phyloP scores from a whole-genome alignment of 2,113 vertebrate genomes.

The Trachemys scripta region DNA sequence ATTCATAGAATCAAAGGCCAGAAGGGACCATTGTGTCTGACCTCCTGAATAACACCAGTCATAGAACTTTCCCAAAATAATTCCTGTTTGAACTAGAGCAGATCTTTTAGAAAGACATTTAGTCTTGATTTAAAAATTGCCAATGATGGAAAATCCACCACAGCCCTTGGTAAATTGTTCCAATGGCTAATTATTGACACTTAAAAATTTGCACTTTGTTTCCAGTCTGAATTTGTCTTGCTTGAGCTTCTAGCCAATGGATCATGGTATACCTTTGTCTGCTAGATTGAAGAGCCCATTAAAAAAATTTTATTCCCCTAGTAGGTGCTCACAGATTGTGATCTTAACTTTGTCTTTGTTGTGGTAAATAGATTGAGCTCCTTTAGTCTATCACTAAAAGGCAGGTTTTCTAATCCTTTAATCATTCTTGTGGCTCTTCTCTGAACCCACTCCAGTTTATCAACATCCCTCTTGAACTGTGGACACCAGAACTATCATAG shows the following conservation, averaged over 20 bases:
- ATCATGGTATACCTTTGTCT: no score
- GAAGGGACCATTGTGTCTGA: neutral
- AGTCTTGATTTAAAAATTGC: neutral
- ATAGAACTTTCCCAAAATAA: neutral
- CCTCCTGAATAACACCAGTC: neutral
- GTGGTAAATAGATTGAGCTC: no score
- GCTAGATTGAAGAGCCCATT: no score
- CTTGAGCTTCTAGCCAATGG: neutral
- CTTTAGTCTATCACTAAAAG: no score
- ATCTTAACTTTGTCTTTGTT: no score
- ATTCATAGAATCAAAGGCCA: neutral
- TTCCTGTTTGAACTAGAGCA: neutral
- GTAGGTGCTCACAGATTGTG: no score
- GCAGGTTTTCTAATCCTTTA: no score
- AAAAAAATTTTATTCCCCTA: neutral
- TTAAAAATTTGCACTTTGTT: neutral
- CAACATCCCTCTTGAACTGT: no score
- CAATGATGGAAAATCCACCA: neutral
- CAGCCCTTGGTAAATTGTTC: neutral
- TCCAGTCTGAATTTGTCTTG: neutral
- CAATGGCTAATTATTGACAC: neutral
- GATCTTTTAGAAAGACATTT: neutral
- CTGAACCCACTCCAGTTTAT: no score
- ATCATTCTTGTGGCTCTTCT: no score
- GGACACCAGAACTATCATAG: no score